Conservation (phyloP, 2,113 vertebrate genomes). For the Artemisiospiza belli region DNA sequence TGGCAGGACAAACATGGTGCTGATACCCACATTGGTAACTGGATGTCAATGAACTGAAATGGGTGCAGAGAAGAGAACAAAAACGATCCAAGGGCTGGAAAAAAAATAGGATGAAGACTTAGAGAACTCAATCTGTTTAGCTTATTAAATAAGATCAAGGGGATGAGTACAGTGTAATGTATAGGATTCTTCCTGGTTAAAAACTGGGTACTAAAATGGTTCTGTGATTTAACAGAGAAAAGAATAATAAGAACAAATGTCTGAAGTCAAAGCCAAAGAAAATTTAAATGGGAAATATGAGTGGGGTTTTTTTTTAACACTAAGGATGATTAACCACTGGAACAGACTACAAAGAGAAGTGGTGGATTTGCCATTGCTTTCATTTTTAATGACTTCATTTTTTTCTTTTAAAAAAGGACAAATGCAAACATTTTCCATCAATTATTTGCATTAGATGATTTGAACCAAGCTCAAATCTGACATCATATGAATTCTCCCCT, state of each 20-base stretch:
- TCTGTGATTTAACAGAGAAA: constrained; percentile 14
- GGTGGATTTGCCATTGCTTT: not conserved
- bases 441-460: not conserved
- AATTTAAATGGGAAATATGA: constrained; percentile 27
- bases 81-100: not conserved
- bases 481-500: not conserved
- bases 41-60: not conserved
- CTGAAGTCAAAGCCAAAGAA: constrained; percentile 55
- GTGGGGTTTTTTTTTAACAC: not conserved
- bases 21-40: not conserved
- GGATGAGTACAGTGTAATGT: not conserved
- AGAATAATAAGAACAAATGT: constrained; percentile 19
- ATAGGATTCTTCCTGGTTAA: not conserved
- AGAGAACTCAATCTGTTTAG: not conserved
- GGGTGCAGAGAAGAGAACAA: not conserved
- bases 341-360: constrained; percentile 33
- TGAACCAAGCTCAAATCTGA: not conserved
- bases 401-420: constrained; percentile 1
- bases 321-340: constrained; percentile 29
- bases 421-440: not conserved
- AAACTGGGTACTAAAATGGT: not conserved
- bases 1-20: not conserved
- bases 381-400: constrained; percentile 26
- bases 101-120: not conserved
- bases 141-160: constrained; percentile 9